These are phyloP conservation scores for Sinhomidia bicolor DNA, from an alignment of 2,888 invertebrate genomes.

Conservation along the genomic window DNA sequence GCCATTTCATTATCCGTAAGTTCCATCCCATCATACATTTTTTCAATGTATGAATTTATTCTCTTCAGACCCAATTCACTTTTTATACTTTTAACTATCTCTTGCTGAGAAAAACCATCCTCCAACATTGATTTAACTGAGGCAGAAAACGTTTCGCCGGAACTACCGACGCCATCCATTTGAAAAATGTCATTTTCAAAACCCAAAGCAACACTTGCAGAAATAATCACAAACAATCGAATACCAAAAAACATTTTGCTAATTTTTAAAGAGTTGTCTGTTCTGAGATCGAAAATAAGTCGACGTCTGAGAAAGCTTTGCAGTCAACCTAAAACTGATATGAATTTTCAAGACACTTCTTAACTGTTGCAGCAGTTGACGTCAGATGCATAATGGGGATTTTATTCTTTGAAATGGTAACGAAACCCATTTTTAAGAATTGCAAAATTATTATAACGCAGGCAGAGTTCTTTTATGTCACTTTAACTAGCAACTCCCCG, in stretches of 20 bases:
- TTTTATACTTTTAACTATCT: conserved; percentile 53
- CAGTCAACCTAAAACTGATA: background rate
- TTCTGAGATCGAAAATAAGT: too few species aligned
- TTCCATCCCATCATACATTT: conserved; percentile 50
- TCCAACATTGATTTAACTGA: conserved; percentile 55
- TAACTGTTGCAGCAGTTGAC: background rate
- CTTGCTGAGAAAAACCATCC: conserved; percentile 50
- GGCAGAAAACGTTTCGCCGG: background rate
- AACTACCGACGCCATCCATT: background rate
- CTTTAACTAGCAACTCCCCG: too few species aligned
- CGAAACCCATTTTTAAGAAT: background rate
- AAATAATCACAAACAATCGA: background rate
- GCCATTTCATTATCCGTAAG: conserved; percentile 43
- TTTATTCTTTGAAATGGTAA: background rate
- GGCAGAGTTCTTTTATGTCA: background rate
- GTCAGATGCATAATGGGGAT: background rate
- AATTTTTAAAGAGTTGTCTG: too few species aligned
- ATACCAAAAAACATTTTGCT: background rate
- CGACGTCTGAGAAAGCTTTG: background rate
- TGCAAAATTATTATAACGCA: background rate
- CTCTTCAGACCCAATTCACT: conserved; percentile 38
- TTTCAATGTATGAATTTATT: conserved; percentile 47
- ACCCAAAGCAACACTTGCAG: background rate
- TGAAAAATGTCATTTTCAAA: conserved; percentile 29
- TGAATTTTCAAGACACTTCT: background rate